Percentiles rank a stretch among this genome's conserved stretches.
phyloP scores from a whole-genome alignment of 2,797 vertebrate species.

The Periophthalmus magnuspinnatus region DNA sequence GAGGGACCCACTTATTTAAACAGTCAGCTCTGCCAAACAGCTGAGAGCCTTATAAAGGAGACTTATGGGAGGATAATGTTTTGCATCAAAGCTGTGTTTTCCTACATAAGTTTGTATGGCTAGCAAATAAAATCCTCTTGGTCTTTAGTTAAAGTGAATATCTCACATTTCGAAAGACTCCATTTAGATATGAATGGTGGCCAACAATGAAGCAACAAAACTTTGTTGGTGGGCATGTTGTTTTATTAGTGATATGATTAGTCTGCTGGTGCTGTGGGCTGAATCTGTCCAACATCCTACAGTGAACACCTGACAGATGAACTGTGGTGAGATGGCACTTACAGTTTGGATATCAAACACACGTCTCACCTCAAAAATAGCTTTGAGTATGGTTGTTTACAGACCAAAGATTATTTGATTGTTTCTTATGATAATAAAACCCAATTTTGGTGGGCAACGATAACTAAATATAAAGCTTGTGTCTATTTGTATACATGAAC shows the following conservation, averaged over 20 bases:
- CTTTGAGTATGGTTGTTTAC: constrained; percentile 80
- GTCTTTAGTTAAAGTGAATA: constrained; percentile 52
- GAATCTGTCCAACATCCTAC: constrained; percentile 26
- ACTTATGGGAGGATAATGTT: constrained; percentile 52
- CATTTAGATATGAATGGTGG: constrained; percentile 44
- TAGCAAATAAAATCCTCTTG: constrained; percentile 38
- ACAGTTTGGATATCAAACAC: constrained; percentile 18
- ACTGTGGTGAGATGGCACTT: constrained; percentile 31
- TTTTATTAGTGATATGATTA: not conserved
- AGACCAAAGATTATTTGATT: constrained; percentile 92
- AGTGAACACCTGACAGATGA: constrained; percentile 35
- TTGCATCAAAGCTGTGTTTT: constrained; percentile 70
- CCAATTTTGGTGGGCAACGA: constrained; percentile 69
- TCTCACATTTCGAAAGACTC: constrained; percentile 45
- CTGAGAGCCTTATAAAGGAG: constrained; percentile 42
- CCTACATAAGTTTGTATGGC: constrained; percentile 58
- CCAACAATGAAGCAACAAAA: constrained; percentile 41
- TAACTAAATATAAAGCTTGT: constrained; percentile 74
- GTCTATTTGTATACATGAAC: constrained; percentile 89
- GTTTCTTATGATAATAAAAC: constrained; percentile 75
- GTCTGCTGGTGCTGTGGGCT: constrained; percentile 43
- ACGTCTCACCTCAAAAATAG: constrained; percentile 53
- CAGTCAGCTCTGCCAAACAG: constrained; percentile 57
- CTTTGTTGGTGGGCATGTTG: constrained; percentile 13
- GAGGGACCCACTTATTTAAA: constrained; percentile 53